Percentiles rank a stretch among this genome's conserved stretches.
These are phyloP conservation scores for Tinea semifulvella DNA, from an alignment of 2,888 invertebrate genomes.

Conservation along the genomic window DNA sequence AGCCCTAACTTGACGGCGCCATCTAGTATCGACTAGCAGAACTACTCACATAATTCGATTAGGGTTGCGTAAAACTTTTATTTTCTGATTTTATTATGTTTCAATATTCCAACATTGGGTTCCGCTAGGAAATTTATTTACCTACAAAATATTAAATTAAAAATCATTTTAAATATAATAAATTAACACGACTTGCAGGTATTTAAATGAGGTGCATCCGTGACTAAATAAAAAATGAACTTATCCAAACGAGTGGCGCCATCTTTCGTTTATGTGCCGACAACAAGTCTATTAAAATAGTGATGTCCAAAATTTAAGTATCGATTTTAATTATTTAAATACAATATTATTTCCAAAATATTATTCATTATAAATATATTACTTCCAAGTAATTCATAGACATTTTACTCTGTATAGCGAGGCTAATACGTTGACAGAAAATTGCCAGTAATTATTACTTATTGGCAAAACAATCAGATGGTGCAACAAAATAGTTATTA, in stretches of 20 bases:
- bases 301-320: neutral
- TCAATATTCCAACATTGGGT: no score
- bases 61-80: no score
- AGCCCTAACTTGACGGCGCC: no score
- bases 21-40: conserved; percentile 5
- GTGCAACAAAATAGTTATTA: no score
- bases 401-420: no score
- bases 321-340: neutral
- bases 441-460: no score
- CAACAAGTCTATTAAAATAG: conserved; percentile 23
- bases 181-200: conserved; percentile 4
- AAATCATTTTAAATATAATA: conserved; percentile 3
- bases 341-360: neutral
- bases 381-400: neutral
- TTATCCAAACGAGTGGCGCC: conserved; percentile 39
- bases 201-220: neutral
- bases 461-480: no score
- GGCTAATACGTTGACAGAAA: no score
- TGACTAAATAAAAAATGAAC: conserved; percentile 18
- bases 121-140: no score
- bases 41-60: no score
- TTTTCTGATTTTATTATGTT: no score
- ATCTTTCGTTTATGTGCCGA: conserved; percentile 32
- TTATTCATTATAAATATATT: neutral
- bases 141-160: no score